phyloP scores from a whole-genome alignment of 2,888 invertebrate genomes.

The Pristionchus mayeri region DNA sequence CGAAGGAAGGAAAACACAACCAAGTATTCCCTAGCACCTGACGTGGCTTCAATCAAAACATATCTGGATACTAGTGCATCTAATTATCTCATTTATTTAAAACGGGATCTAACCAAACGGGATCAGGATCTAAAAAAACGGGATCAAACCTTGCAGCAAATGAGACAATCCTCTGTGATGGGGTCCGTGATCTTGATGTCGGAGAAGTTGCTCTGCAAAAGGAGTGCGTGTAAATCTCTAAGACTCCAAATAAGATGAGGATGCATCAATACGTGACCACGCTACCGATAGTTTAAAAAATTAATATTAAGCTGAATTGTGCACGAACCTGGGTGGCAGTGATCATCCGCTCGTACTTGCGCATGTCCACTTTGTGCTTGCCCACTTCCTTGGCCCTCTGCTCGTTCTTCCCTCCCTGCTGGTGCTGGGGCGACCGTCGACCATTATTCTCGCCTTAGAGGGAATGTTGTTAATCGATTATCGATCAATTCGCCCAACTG shows the following conservation, averaged over 20 bases:
- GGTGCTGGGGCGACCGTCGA: slow-evolving; percentile 15
- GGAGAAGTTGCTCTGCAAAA: slow-evolving; percentile 62
- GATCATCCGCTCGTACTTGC: slow-evolving; percentile 65
- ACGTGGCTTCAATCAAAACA: too few species aligned
- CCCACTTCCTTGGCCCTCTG: neutral
- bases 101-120: neutral
- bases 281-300: too few species aligned
- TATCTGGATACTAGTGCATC: too few species aligned
- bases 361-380: slow-evolving; percentile 61
- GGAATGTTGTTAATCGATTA: too few species aligned
- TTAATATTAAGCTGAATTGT: too few species aligned
- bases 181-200: slow-evolving; percentile 57
- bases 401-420: slow-evolving; percentile 5
- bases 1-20: too few species aligned
- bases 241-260: too few species aligned
- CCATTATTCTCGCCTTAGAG: slow-evolving; percentile 14
- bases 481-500: neutral
- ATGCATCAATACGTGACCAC: neutral
- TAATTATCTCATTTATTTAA: too few species aligned
- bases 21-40: too few species aligned
- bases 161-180: slow-evolving; percentile 66
- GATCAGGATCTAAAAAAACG: neutral
- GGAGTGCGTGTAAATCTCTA: too few species aligned
- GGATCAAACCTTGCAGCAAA: slow-evolving; percentile 68
- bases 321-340: slow-evolving; percentile 56